These are phyloP conservation scores for Oryzias dopingdopingensis DNA, from an alignment of 2,797 vertebrate species.

Conservation along the genomic window DNA sequence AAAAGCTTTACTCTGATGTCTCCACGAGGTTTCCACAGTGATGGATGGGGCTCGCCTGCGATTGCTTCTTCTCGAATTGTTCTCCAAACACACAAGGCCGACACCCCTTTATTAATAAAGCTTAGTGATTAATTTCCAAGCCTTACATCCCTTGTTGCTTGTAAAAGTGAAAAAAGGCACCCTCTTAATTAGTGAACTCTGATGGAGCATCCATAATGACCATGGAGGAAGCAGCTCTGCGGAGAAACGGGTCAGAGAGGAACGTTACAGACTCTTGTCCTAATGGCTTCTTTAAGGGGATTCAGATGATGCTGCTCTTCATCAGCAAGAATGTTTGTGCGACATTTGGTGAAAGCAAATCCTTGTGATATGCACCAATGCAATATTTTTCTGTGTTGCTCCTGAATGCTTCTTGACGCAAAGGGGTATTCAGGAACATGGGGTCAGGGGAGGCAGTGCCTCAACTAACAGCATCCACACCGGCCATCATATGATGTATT, in stretches of 20 bases:
- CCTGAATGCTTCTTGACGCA: no score
- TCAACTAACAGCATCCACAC: no score
- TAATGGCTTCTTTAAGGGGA: not conserved
- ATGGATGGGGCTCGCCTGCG: constrained; percentile 54
- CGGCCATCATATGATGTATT: no score
- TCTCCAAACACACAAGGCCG: constrained; percentile 55
- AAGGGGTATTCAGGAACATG: no score
- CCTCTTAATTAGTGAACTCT: constrained; percentile 68
- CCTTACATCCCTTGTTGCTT: constrained; percentile 54
- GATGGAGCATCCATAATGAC: constrained; percentile 51
- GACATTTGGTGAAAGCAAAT: constrained; percentile 22
- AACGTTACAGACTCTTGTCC: constrained; percentile 7
- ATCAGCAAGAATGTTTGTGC: constrained; percentile 37
- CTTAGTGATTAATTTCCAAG: constrained; percentile 64
- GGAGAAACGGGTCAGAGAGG: constrained; percentile 31
- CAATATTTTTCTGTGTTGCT: no score
- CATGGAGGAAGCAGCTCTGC: constrained; percentile 24
- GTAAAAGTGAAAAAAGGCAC: constrained; percentile 31
- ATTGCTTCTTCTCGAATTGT: constrained; percentile 58
- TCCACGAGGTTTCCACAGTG: constrained; percentile 41
- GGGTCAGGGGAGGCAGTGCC: no score
- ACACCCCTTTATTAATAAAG: constrained; percentile 69
- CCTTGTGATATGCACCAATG: not conserved
- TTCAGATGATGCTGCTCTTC: not conserved
- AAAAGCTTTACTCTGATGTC: constrained; percentile 39